Evolutionary conservation across 2,888 invertebrate genomes (phyloP).

Genomic region (Norana najaformis): DNA sequence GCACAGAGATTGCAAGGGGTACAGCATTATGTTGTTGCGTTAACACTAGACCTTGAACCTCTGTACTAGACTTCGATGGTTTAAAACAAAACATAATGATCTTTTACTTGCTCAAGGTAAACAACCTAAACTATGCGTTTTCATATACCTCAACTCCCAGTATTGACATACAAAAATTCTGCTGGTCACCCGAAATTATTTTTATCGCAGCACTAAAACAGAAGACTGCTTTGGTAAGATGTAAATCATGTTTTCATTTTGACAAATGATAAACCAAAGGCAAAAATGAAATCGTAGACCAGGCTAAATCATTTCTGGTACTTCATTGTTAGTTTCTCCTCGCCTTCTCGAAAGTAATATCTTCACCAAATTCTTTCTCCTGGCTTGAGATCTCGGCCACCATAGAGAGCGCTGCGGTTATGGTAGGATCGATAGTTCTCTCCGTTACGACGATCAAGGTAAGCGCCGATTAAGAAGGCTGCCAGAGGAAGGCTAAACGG

Average conservation of each 20-base stretch:
- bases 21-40: no score
- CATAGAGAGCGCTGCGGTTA: conserved; percentile 45
- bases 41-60: not conserved
- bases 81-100: not conserved
- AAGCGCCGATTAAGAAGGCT: conserved; percentile 34
- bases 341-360: not conserved
- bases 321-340: not conserved
- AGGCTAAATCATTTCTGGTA: not conserved
- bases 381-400: conserved; percentile 41
- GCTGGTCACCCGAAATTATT: not conserved
- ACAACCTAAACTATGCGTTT: no score
- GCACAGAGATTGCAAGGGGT: no score
- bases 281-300: not conserved
- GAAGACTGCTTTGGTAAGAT: not conserved
- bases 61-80: not conserved
- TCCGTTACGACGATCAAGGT: conserved; percentile 33
- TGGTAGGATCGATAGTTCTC: conserved; percentile 43
- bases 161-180: not conserved
- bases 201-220: not conserved
- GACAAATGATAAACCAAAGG: not conserved
- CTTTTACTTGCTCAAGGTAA: not conserved
- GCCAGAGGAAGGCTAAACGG: conserved; percentile 31
- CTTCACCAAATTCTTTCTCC: conserved; percentile 45
- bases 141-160: not conserved
- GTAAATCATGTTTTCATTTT: not conserved